Percentiles rank a stretch among this genome's conserved stretches.
These are phyloP conservation scores for Lepus townsendii DNA, from an alignment of 2,797 vertebrate species.

Conservation along the genomic window DNA sequence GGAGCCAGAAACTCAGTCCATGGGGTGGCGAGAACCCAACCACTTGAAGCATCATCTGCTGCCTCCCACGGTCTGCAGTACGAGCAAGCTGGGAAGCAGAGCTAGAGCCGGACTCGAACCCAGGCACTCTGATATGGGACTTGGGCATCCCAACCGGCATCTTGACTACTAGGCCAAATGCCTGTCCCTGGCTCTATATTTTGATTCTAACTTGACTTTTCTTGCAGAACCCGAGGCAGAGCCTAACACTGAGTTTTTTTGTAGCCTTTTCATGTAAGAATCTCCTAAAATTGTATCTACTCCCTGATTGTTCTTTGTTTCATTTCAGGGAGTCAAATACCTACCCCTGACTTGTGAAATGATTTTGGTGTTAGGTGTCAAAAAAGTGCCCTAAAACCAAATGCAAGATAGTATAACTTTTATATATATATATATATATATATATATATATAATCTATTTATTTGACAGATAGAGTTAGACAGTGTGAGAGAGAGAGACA, in stretches of 20 bases:
- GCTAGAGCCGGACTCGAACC: no score
- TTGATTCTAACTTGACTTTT: background rate
- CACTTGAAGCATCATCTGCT: no score
- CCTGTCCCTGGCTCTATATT: background rate
- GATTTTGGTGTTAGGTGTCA: background rate
- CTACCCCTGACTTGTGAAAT: background rate
- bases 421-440: no score
- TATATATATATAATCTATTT: no score
- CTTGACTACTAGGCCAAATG: no score
- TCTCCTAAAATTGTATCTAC: slow-evolving; percentile 44
- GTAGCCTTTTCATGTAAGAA: background rate
- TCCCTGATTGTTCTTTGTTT: background rate
- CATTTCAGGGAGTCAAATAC: slow-evolving; percentile 21
- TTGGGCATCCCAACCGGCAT: no score
- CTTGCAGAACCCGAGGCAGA: slow-evolving; percentile 49
- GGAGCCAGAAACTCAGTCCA: no score
- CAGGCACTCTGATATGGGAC: no score
- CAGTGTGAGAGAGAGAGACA: no score
- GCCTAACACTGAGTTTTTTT: slow-evolving; percentile 48
- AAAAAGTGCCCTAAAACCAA: slow-evolving; percentile 47
- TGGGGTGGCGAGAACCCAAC: no score
- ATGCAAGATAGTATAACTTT: slow-evolving; percentile 10
- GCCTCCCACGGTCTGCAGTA: background rate
- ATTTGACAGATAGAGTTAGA: no score
- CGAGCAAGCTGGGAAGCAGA: no score